A percentile compares a stretch with the other conserved stretches of the same genome.
phyloP scores from a whole-genome alignment of 1,140 invertebrate species.

The Eueides isabella region DNA sequence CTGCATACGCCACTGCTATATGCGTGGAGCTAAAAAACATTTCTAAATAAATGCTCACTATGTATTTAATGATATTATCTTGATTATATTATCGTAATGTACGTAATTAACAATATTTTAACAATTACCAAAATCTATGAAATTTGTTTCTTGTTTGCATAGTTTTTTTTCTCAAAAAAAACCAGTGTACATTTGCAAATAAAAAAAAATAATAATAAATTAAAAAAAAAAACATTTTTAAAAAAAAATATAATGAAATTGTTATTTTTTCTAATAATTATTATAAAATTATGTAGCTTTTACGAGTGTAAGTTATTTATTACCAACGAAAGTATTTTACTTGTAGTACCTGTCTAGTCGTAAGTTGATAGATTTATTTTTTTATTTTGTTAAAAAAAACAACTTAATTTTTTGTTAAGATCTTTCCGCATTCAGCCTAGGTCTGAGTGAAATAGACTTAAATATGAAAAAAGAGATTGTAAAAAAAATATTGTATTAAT shows the following conservation, averaged over 20 bases:
- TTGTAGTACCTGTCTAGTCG: constrained; percentile 77
- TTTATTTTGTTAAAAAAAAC: constrained; percentile 24
- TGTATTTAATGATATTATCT: too few species aligned
- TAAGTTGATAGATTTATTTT: constrained; percentile 50
- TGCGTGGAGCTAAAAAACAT: too few species aligned
- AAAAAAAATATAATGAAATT: neutral
- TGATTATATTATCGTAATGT: too few species aligned
- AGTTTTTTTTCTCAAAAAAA: too few species aligned
- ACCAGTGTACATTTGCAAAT: neutral
- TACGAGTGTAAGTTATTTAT: constrained; percentile 36
- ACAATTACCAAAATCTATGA: neutral
- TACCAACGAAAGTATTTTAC: constrained; percentile 70
- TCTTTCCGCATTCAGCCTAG: neutral
- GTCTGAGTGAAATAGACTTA: constrained; percentile 1
- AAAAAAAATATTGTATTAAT: neutral
- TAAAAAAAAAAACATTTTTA: neutral
- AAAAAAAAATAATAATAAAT: neutral
- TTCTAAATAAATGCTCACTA: too few species aligned
- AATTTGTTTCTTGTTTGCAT: too few species aligned
- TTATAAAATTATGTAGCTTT: neutral
- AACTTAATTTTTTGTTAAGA: constrained; percentile 19
- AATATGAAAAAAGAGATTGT: neutral
- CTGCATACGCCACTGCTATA: too few species aligned
- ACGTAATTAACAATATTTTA: neutral
- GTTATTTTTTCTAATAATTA: constrained; percentile 8